Conservation (phyloP, 2,797 vertebrate genomes). For the Eospalax fontanierii region DNA sequence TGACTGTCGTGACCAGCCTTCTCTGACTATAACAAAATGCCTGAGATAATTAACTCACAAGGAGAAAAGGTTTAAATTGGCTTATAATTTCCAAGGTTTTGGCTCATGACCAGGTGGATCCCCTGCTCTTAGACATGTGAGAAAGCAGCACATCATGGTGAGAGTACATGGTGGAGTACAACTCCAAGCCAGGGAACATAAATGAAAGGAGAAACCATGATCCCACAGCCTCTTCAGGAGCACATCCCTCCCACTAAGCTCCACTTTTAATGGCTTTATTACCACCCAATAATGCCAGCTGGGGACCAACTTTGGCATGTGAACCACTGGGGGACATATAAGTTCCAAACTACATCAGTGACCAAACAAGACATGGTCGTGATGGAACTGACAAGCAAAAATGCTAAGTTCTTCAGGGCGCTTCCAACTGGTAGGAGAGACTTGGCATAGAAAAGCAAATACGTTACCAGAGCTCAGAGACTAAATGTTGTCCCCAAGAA, state of each 20-base stretch:
- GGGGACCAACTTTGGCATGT: neutral
- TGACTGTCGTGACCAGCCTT: neutral
- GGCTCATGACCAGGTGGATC: neutral
- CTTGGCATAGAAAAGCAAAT: neutral
- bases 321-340: neutral
- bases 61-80: neutral
- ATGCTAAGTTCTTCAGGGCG: neutral
- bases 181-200: neutral
- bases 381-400: neutral
- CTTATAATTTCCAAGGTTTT: neutral
- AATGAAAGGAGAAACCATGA: neutral
- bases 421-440: neutral
- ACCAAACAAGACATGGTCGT: neutral
- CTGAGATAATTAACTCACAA: neutral
- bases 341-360: neutral
- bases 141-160: neutral
- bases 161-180: neutral
- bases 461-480: neutral
- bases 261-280: neutral
- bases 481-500: neutral
- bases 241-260: neutral
- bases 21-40: neutral
- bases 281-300: neutral
- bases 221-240: neutral
- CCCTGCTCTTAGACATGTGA: neutral